Evolutionary conservation across 2,797 vertebrate species (phyloP), one percentile per base, ranked within the genome.

Genomic region (Notamacropus eugenii): DNA sequence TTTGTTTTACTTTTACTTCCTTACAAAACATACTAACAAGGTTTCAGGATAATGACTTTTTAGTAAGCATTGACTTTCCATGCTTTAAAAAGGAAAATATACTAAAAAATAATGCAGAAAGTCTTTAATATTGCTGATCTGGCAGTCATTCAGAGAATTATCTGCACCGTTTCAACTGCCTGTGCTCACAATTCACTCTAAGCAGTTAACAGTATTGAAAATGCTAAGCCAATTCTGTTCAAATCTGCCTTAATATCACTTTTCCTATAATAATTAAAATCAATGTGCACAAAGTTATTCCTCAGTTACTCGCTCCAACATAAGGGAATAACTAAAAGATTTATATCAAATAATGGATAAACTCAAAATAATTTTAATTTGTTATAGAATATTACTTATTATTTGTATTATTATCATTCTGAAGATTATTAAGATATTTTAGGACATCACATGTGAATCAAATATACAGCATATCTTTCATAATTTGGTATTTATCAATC

Each of bases 1-100:
- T 96, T 97, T 95, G 92, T 54, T 97, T 97, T 94, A 95, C 93
- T 97, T 97, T 97, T 94, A n/a, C 92, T 67, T 96, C 50, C 92
- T 93, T 92, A 59, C 95, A 91, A 94, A 96, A 96, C 46, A 95
- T 90, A 55, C 50, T 93, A 94, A 95, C 14, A 93, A 94, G 5
- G 82, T 92, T 95, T 96, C 40, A 82, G 46, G 55, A 14, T 55
- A 96, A 87, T 95, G 93, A 94, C 93, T 94, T 96, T 91, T 67
- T 50, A 96, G 22, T 40, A 94, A 90, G 54, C 90, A 92, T 94
- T 95, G 27, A 12, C 93, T 94, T 94, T 28, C 1, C 92, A 97
- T 96, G 19, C 27, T 92, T 54, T 93, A 91, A 96, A 95, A 31
- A 90, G 24, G 14, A 56, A 59, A 74, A 92, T 92, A 12, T 91